Evolutionary conservation across 2,888 invertebrate genomes (phyloP).

Genomic region (Harpalus rufipes): DNA sequence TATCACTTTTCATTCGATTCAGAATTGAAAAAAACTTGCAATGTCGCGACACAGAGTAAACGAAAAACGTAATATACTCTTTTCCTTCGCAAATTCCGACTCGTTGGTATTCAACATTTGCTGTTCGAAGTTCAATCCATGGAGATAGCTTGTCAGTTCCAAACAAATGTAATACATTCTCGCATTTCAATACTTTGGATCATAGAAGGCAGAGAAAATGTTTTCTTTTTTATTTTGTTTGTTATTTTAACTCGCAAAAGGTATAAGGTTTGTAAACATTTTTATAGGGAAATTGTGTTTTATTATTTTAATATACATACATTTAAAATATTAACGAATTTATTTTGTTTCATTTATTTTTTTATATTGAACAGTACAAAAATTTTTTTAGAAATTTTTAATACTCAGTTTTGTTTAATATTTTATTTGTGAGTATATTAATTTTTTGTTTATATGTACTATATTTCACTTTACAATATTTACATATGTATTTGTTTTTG

Average conservation of each 20-base stretch:
- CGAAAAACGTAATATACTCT: constrained; percentile 26
- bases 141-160: constrained; percentile 34
- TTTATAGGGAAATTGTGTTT: no score
- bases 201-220: constrained; percentile 14
- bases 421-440: neutral
- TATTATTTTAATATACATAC: no score
- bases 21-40: constrained; percentile 3
- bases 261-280: no score
- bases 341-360: neutral
- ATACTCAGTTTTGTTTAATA: neutral
- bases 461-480: neutral
- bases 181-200: constrained; percentile 17
- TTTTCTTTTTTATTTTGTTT: neutral
- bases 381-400: neutral
- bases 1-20: neutral
- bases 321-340: neutral
- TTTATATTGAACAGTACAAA: neutral
- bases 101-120: constrained; percentile 23
- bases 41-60: neutral
- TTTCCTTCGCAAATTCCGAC: constrained; percentile 8
- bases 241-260: no score
- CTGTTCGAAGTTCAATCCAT: constrained; percentile 16
- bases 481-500: neutral
- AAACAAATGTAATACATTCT: constrained; percentile 27
- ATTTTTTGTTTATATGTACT: neutral